Conservation (phyloP, 2,888 invertebrate species). For the Carabus problematicus region DNA sequence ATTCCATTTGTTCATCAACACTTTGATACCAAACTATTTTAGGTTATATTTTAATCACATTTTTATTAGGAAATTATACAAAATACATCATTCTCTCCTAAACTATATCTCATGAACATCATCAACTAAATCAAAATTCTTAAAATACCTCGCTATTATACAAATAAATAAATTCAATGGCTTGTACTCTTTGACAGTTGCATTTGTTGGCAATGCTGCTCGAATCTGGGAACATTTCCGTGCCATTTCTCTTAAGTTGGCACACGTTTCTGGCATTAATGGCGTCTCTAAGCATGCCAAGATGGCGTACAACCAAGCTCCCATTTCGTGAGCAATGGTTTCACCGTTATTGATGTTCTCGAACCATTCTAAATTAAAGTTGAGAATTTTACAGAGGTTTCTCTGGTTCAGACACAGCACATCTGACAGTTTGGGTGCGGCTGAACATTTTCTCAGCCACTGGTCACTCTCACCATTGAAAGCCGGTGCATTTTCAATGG, state of each 20-base stretch:
- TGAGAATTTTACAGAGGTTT: slow-evolving; percentile 59
- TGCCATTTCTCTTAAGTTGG: slow-evolving; percentile 69
- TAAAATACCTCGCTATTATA: slow-evolving; percentile 73
- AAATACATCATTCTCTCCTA: too few species aligned
- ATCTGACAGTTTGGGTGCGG: slow-evolving; percentile 55
- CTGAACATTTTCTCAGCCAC: slow-evolving; percentile 44
- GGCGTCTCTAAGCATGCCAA: slow-evolving; percentile 71
- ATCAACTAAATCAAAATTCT: slow-evolving; percentile 74
- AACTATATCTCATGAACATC: slow-evolving; percentile 25
- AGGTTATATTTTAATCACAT: too few species aligned
- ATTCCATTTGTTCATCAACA: too few species aligned
- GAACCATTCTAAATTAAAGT: slow-evolving; percentile 62
- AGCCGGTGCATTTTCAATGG: not conserved
- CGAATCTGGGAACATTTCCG: slow-evolving; percentile 67
- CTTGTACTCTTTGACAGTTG: slow-evolving; percentile 56
- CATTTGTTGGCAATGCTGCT: slow-evolving; percentile 58
- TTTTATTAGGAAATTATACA: too few species aligned
- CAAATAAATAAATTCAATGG: slow-evolving; percentile 74
- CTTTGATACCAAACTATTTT: too few species aligned
- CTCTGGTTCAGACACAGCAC: slow-evolving; percentile 61
- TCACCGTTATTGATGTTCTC: slow-evolving; percentile 52
- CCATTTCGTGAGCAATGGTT: slow-evolving; percentile 59
- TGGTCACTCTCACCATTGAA: slow-evolving; percentile 36
- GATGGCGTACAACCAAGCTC: slow-evolving; percentile 76
- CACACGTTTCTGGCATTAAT: slow-evolving; percentile 71